Evolutionary conservation across 2,797 vertebrate species (phyloP).

Genomic region (Calcarius lapponicus): DNA sequence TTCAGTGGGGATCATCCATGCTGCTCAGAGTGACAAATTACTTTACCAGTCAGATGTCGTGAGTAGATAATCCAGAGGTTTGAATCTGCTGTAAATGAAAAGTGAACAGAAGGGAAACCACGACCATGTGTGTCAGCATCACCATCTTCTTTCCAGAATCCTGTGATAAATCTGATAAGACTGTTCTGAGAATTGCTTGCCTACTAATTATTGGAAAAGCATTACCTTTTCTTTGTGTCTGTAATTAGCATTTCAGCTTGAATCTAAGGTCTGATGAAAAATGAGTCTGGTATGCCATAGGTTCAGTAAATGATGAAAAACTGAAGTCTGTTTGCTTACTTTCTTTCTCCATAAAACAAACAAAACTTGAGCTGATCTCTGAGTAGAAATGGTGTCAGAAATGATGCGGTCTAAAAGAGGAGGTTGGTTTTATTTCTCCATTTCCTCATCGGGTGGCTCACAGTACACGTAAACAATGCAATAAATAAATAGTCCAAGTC

Average conservation of each 20-base stretch:
- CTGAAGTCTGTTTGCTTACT: not conserved
- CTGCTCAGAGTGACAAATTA: not conserved
- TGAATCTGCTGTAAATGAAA: not conserved
- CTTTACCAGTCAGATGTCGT: not conserved
- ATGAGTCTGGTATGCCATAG: not conserved
- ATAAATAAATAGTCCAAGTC: slow-evolving; percentile 38
- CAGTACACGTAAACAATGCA: slow-evolving; percentile 26
- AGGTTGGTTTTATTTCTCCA: not conserved
- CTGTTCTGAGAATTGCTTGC: slow-evolving; percentile 47
- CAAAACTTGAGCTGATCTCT: not conserved
- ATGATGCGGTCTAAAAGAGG: not conserved
- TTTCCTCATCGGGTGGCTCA: not conserved
- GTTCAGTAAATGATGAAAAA: slow-evolving; percentile 28
- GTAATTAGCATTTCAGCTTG: slow-evolving; percentile 33
- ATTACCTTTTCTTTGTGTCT: slow-evolving; percentile 30
- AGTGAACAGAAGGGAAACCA: slow-evolving; percentile 37
- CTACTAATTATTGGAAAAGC: slow-evolving; percentile 57
- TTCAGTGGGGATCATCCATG: not conserved
- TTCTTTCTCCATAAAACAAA: not conserved
- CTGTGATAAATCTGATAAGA: slow-evolving; percentile 50
- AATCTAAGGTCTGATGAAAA: slow-evolving; percentile 15
- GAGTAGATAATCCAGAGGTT: not conserved
- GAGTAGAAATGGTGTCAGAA: slow-evolving; percentile 32
- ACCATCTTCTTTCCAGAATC: slow-evolving; percentile 46
- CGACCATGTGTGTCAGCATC: not conserved